These are phyloP conservation scores for Salpingus planirostris DNA, from an alignment of 2,888 invertebrate species.

Conservation along the genomic window DNA sequence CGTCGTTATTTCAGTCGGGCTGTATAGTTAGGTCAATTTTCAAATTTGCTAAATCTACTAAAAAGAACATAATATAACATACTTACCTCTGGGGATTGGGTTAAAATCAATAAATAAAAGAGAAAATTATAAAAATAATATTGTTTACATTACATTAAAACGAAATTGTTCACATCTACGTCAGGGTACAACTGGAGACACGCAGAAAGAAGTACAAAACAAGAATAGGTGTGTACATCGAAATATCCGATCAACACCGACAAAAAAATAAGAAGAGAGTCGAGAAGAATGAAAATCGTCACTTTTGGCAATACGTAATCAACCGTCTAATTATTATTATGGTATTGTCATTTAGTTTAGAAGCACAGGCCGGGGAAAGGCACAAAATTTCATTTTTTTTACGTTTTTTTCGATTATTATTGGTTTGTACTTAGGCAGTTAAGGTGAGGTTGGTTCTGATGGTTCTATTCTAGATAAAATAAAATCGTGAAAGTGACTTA, in stretches of 20 bases:
- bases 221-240: constrained; percentile 19
- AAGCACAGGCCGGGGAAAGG: constrained; percentile 26
- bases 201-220: constrained; percentile 21
- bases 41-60: no score
- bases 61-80: no score
- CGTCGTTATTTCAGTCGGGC: no score
- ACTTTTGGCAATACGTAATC: constrained; percentile 33
- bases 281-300: constrained; percentile 21
- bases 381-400: constrained; percentile 15
- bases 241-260: constrained; percentile 12
- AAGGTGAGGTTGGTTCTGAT: constrained; percentile 14
- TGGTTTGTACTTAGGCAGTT: constrained; percentile 25
- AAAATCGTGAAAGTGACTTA: constrained; percentile 13
- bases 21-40: no score
- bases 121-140: constrained; percentile 15
- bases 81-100: no score
- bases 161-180: no score
- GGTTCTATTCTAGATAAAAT: constrained; percentile 1
- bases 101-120: constrained; percentile 13
- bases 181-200: no score
- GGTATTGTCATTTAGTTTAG: no score
- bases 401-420: constrained; percentile 16
- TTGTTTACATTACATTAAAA: constrained; percentile 13
- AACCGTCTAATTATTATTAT: constrained; percentile 16
- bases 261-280: neutral